phyloP scores from a whole-genome alignment of 1,140 invertebrate species.

The Meloidogyne hapla region DNA sequence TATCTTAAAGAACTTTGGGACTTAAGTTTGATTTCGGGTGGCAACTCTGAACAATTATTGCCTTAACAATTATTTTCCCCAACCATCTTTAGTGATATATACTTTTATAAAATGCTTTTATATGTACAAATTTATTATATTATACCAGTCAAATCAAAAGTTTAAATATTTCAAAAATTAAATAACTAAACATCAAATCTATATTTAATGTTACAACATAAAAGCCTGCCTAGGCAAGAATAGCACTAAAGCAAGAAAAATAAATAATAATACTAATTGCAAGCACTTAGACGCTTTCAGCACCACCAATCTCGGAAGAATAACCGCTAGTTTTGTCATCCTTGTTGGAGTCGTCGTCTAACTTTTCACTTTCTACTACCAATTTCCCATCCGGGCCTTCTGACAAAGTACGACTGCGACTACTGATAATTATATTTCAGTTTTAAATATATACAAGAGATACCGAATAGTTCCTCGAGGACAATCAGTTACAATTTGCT shows the following conservation, averaged over 20 bases:
- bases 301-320: neutral
- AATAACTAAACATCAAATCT: too few relatives aligned
- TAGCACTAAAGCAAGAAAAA: neutral
- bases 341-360: neutral
- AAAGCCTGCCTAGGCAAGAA: neutral
- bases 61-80: too few relatives aligned
- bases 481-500: slow-evolving; percentile 36
- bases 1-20: too few relatives aligned
- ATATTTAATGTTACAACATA: too few relatives aligned
- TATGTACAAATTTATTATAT: too few relatives aligned
- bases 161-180: too few relatives aligned
- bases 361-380: slow-evolving; percentile 9
- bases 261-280: slow-evolving; percentile 3
- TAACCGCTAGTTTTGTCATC: neutral
- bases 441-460: neutral
- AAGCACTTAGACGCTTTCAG: neutral
- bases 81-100: too few relatives aligned
- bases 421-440: slow-evolving; percentile 13
- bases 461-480: slow-evolving; percentile 31
- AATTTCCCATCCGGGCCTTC: slow-evolving; percentile 40
- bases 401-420: slow-evolving; percentile 37
- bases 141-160: too few relatives aligned
- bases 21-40: too few relatives aligned
- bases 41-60: too few relatives aligned
- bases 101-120: too few relatives aligned